phyloP scores from a whole-genome alignment of 2,797 vertebrate species.

The Myiothlypis coronata region DNA sequence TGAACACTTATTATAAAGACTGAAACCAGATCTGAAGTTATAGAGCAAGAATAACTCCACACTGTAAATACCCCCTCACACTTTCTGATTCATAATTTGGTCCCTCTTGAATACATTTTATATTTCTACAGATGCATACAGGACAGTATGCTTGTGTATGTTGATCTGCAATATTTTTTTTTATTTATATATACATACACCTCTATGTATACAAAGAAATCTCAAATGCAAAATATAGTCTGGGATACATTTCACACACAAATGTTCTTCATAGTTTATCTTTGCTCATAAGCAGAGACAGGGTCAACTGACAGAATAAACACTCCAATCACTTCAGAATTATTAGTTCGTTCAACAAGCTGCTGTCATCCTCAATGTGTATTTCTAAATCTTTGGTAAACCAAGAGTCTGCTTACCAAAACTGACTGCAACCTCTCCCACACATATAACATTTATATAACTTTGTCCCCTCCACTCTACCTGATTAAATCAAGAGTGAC shows the following conservation, averaged over 20 bases:
- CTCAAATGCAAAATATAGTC: not conserved
- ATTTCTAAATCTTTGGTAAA: not conserved
- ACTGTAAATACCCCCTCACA: not conserved
- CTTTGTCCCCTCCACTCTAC: not conserved
- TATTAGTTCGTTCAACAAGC: not conserved
- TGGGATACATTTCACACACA: not conserved
- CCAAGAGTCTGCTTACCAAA: not conserved
- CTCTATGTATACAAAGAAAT: not conserved
- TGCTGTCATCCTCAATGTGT: not conserved
- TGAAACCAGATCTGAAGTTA: not conserved
- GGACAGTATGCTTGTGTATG: not conserved
- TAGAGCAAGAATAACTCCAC: not conserved
- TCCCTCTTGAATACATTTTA: not conserved
- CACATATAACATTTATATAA: accelerated
- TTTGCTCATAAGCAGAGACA: not conserved
- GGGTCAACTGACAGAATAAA: not conserved
- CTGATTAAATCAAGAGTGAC: not conserved
- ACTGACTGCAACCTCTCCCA: not conserved
- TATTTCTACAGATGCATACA: not conserved
- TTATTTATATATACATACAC: not conserved
- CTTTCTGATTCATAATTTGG: not conserved
- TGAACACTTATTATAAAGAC: not conserved
- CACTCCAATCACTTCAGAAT: not conserved
- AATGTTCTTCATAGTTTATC: not conserved
- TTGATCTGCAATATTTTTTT: too few relatives aligned